A percentile compares a stretch with the other conserved stretches of the same genome.
These are phyloP conservation scores for Xestia rhomboidea DNA, from an alignment of 2,888 invertebrate genomes.

Conservation along the genomic window DNA sequence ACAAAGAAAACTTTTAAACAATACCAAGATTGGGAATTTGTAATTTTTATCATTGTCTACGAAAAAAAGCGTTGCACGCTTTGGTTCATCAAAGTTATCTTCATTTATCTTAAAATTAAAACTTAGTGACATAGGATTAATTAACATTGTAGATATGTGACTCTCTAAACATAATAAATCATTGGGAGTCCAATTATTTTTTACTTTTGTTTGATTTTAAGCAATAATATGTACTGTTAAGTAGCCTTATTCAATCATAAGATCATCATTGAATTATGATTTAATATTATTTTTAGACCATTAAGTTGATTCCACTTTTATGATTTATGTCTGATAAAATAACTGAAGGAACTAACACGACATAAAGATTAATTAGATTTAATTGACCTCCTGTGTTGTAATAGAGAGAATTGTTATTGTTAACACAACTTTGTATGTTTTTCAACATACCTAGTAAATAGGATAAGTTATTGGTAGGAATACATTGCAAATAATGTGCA, in stretches of 20 bases:
- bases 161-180: conserved; percentile 44
- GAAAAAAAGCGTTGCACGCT: conserved; percentile 1
- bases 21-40: conserved; percentile 16
- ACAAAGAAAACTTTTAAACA: conserved; percentile 27
- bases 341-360: conserved; percentile 19
- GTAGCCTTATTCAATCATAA: conserved; percentile 22
- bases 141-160: conserved; percentile 53
- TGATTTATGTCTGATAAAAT: conserved; percentile 35
- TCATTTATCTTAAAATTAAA: conserved; percentile 47
- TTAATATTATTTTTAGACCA: conserved; percentile 21
- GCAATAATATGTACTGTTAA: conserved; percentile 42
- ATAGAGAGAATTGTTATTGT: conserved; percentile 40
- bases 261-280: conserved; percentile 31
- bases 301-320: conserved; percentile 42
- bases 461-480: conserved; percentile 12
- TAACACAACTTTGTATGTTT: conserved; percentile 16
- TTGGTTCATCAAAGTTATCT: conserved; percentile 35
- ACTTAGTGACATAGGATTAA: conserved; percentile 55
- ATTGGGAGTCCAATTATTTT: conserved; percentile 42
- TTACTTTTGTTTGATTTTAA: conserved; percentile 56
- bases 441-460: conserved; percentile 38
- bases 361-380: conserved; percentile 30
- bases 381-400: conserved; percentile 52
- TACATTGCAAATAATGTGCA: conserved; percentile 21
- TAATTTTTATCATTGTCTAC: conserved; percentile 16